Base-by-base conservation (phyloP, 2,113 vertebrate genomes). In the Rhipidura dahli region DNA sequence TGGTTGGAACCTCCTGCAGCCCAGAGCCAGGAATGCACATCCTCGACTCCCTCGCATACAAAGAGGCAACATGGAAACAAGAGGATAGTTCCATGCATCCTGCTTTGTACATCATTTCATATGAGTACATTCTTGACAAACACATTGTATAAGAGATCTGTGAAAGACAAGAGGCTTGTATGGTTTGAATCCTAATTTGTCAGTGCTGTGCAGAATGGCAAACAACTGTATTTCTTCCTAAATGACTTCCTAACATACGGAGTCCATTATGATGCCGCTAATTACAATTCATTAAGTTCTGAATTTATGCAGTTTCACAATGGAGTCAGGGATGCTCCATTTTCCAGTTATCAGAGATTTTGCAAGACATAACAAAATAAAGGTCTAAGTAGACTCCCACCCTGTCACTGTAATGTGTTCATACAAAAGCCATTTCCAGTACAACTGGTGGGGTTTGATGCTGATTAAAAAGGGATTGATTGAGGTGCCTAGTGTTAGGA, bases 231-330 rank as follows among this genome's bases (percentile, higher is more conserved):
- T 80, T 96, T 94, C 79, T 89, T 93, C 90, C 89, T 93, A 92
- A 96, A 96, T 65, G 63, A 60, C 33, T 95, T 54, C 24, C 26
- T 84, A 75, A 88, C 95, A 87, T 87, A 80, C 81, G 97, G 93
- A 96, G 80, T 45, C 59, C 60, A 93, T 91, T 94, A 78, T 4
- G 68, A 42, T 88, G 80, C 85, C 20, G 21, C 84, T 97, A 97
- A 96, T 96, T 95, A 93, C 82, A 92, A 94, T 95, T 94, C 96
- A 97, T 96, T 97, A 95, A 94, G 76, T 81, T 95, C 71, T 87
- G 75, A 82, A 94, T 96, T 95, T 96, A 89, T 71, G 61, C 57
- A 83, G 76, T 91, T 94, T 94, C 90, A 95, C 63, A 91, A 89
- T 70, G n/a, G 28, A 69, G 53, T 57, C 56, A 73, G 56, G 77